phyloP scores from a whole-genome alignment of 2,797 vertebrate species.

The Botia almorhae region DNA sequence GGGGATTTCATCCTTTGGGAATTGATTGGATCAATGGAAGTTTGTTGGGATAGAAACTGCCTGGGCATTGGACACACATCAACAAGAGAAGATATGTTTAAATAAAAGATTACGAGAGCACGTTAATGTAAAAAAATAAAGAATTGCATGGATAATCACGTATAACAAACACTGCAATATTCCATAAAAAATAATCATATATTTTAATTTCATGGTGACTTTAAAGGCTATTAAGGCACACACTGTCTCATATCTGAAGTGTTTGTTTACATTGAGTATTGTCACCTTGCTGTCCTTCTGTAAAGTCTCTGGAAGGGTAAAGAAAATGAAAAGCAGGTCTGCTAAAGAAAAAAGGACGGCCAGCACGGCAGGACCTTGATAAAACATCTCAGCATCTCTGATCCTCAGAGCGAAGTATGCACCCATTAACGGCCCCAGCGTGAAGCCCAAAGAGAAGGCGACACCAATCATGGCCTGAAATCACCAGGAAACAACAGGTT shows the following conservation, averaged over 20 bases:
- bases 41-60: too few species aligned
- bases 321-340: slow-evolving; percentile 87
- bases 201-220: too few species aligned
- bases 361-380: slow-evolving; percentile 81
- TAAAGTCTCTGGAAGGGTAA: slow-evolving; percentile 91
- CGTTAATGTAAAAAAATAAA: too few species aligned
- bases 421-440: slow-evolving; percentile 91
- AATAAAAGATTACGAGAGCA: too few species aligned
- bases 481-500: slow-evolving; percentile 39
- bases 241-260: not conserved
- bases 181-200: too few species aligned
- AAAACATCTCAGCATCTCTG: slow-evolving; percentile 78
- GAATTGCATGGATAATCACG: too few species aligned
- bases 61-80: too few species aligned
- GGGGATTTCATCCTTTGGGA: too few species aligned
- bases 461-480: slow-evolving; percentile 92
- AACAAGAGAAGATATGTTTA: too few species aligned
- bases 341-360: slow-evolving; percentile 83
- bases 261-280: not conserved
- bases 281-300: slow-evolving; percentile 83
- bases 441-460: slow-evolving; percentile 96
- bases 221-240: too few species aligned
- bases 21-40: too few species aligned
- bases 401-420: slow-evolving; percentile 83
- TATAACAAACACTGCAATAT: too few species aligned